These are phyloP conservation scores for Globodera ellingtonae DNA, from an alignment of 1,140 invertebrate genomes.

Conservation along the genomic window DNA sequence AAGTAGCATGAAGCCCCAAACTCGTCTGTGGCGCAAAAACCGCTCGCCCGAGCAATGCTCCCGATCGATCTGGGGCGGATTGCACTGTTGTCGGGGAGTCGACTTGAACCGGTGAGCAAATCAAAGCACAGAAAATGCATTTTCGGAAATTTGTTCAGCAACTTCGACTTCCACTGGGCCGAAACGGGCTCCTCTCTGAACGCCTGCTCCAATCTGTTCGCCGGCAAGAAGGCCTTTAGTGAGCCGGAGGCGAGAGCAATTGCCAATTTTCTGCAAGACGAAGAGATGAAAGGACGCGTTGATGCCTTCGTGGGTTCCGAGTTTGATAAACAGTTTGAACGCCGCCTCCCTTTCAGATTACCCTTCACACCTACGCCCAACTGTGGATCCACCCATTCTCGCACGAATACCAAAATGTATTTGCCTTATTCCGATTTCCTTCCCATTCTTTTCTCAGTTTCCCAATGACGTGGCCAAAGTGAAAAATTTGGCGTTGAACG, in stretches of 20 bases:
- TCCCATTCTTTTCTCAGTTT: neutral
- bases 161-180: slow-evolving; percentile 64
- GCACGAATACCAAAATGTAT: slow-evolving; percentile 41
- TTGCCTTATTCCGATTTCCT: neutral
- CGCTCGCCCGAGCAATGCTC: slow-evolving; percentile 61
- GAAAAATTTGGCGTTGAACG: slow-evolving; percentile 53
- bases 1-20: slow-evolving; percentile 49
- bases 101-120: slow-evolving; percentile 54
- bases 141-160: slow-evolving; percentile 24
- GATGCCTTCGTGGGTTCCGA: slow-evolving; percentile 16
- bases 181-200: slow-evolving; percentile 58
- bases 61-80: slow-evolving; percentile 54
- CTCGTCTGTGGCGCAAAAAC: slow-evolving; percentile 61
- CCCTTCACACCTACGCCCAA: slow-evolving; percentile 65
- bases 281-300: slow-evolving; percentile 10
- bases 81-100: slow-evolving; percentile 61
- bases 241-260: slow-evolving; percentile 58
- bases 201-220: slow-evolving; percentile 64
- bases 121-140: neutral
- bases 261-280: slow-evolving; percentile 24
- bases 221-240: slow-evolving; percentile 59
- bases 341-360: slow-evolving; percentile 31
- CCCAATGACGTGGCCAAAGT: slow-evolving; percentile 4
- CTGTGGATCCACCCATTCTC: slow-evolving; percentile 65
- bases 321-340: neutral